phyloP scores from a whole-genome alignment of 2,888 invertebrate genomes.

The Sphaerophoria rueppellii region DNA sequence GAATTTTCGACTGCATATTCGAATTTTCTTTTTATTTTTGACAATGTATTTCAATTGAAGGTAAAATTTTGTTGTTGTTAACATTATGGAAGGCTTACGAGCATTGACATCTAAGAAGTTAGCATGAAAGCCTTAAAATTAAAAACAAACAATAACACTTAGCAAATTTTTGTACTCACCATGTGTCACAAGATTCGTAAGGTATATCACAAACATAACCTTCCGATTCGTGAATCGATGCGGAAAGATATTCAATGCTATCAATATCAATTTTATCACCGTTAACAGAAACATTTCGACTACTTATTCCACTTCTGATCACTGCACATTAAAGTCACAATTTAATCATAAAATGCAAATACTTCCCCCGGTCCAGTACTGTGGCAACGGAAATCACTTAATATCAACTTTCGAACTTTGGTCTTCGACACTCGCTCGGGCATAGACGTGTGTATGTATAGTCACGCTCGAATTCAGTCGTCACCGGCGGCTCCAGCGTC shows the following conservation, averaged over 20 bases:
- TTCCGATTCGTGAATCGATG: slow-evolving; percentile 82
- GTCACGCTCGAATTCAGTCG: slow-evolving; percentile 42
- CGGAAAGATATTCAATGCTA: slow-evolving; percentile 82
- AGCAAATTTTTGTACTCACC: slow-evolving; percentile 78
- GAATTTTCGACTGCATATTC: no score
- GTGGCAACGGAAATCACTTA: slow-evolving; percentile 38
- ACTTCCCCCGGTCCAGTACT: background rate
- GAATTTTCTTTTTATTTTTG: no score
- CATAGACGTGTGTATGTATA: background rate
- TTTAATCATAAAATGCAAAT: slow-evolving; percentile 33
- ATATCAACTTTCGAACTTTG: slow-evolving; percentile 19
- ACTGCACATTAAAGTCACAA: slow-evolving; percentile 62
- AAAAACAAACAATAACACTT: background rate
- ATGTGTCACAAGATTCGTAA: slow-evolving; percentile 82
- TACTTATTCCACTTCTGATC: slow-evolving; percentile 46
- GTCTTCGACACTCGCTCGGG: background rate
- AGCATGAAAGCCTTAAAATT: background rate
- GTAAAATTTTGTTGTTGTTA: no score
- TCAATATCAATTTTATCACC: slow-evolving; percentile 81
- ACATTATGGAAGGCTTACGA: no score
- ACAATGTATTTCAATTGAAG: no score
- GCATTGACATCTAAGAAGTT: no score
- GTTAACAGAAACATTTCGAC: slow-evolving; percentile 81
- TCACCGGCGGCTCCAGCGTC: slow-evolving; percentile 26
- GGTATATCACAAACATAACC: slow-evolving; percentile 81